Percentiles rank a stretch among this genome's conserved stretches.
Evolutionary conservation across 2,888 invertebrate genomes (phyloP).

Genomic region (Drosophila mercatorum): DNA sequence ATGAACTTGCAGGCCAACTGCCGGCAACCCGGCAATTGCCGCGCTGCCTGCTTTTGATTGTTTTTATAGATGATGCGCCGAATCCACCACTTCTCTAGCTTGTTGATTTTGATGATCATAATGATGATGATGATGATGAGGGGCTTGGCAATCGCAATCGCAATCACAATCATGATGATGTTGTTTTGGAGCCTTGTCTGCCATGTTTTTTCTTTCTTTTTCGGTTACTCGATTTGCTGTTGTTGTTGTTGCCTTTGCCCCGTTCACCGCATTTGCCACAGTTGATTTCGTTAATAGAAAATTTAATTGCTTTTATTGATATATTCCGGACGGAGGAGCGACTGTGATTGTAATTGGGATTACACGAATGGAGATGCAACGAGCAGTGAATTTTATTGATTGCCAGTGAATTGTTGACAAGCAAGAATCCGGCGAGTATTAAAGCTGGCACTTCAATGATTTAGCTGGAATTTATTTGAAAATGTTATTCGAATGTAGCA

Average conservation of each 20-base stretch:
- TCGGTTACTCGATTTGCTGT: conserved; percentile 20
- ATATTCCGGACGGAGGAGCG: conserved; percentile 40
- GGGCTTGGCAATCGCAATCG: conserved; percentile 22
- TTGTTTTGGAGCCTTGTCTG: conserved; percentile 42
- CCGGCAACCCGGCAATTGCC: conserved; percentile 51
- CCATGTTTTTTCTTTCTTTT: conserved; percentile 19
- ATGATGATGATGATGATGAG: conserved; percentile 27
- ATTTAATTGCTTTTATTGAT: conserved; percentile 78
- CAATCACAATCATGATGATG: conserved; percentile 39
- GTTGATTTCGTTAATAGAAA: conserved; percentile 76
- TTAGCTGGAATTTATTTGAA: not conserved
- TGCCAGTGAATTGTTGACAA: conserved; percentile 33
- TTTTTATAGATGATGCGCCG: conserved; percentile 68
- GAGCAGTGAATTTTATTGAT: conserved; percentile 56
- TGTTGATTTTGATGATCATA: conserved; percentile 57
- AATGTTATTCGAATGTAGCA: not conserved
- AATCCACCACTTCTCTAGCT: conserved; percentile 38
- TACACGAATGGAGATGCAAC: conserved; percentile 45
- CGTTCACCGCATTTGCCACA: conserved; percentile 49
- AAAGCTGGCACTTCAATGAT: conserved; percentile 5
- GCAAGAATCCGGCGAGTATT: conserved; percentile 16
- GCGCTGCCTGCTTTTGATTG: conserved; percentile 69
- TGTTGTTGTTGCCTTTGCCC: conserved; percentile 15
- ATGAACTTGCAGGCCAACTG: conserved; percentile 65
- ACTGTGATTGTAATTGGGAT: conserved; percentile 59